Percentiles rank a stretch among this genome's conserved stretches.
Conservation (phyloP, 2,113 vertebrate genomes). For the Balaenoptera acutorostrata region DNA sequence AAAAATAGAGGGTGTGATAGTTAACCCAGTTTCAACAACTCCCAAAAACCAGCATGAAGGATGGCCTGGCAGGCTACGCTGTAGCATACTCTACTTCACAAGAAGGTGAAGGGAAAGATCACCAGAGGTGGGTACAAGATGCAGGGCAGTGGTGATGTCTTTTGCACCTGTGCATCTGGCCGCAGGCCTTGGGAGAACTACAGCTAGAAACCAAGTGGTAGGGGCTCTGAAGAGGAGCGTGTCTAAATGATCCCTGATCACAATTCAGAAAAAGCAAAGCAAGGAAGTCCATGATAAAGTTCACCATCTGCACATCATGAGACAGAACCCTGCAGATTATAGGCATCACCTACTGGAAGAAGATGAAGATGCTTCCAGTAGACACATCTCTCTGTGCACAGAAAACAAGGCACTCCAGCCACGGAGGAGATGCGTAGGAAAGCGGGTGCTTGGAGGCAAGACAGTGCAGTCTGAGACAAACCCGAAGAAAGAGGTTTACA, state of each 20-base stretch:
- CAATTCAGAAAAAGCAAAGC: slow-evolving; percentile 89
- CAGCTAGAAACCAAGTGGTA: slow-evolving; percentile 82
- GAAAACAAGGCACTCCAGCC: slow-evolving; percentile 85
- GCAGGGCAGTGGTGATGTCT: slow-evolving; percentile 81
- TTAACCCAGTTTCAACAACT: slow-evolving; percentile 70
- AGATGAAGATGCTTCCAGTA: slow-evolving; percentile 89
- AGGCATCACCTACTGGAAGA: slow-evolving; percentile 88
- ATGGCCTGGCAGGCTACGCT: slow-evolving; percentile 81
- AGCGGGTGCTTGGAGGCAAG: slow-evolving; percentile 83
- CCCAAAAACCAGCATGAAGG: slow-evolving; percentile 77
- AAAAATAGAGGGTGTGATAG: background rate
- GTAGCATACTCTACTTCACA: slow-evolving; percentile 80
- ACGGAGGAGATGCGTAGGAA: slow-evolving; percentile 86
- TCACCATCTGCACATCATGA: slow-evolving; percentile 85
- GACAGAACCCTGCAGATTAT: slow-evolving; percentile 67
- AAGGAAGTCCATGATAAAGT: slow-evolving; percentile 87
- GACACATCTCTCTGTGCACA: slow-evolving; percentile 88
- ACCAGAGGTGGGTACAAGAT: slow-evolving; percentile 81
- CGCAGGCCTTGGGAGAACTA: slow-evolving; percentile 82
- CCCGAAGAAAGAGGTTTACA: slow-evolving; percentile 88
- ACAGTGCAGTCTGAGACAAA: slow-evolving; percentile 92
- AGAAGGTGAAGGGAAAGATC: slow-evolving; percentile 84
- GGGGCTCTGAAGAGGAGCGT: slow-evolving; percentile 81
- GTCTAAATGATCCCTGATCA: slow-evolving; percentile 88
- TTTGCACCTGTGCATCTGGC: slow-evolving; percentile 78